Evolutionary conservation across 2,113 vertebrate species (phyloP).

Genomic region (Osmerus mordax): DNA sequence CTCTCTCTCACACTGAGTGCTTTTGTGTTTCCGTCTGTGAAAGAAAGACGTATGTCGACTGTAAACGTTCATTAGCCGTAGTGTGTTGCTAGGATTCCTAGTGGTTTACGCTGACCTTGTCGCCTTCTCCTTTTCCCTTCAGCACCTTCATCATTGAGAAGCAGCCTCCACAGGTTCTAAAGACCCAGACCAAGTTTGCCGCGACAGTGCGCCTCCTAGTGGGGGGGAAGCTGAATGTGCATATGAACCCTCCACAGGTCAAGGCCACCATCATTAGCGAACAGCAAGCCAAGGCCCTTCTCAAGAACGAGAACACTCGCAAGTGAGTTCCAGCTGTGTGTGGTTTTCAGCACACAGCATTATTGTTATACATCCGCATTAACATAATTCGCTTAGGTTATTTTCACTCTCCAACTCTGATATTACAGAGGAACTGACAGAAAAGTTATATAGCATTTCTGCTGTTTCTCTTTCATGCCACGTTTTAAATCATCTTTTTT

Average conservation of each 20-base stretch:
- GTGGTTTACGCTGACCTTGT: too few species aligned
- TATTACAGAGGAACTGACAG: too few species aligned
- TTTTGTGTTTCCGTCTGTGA: background rate
- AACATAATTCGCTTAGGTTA: too few species aligned
- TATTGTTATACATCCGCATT: too few species aligned
- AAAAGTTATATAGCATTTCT: too few species aligned
- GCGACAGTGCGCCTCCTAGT: constrained; percentile 93
- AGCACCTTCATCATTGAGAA: constrained; percentile 99
- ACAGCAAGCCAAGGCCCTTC: constrained; percentile 88
- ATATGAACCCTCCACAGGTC: constrained; percentile 98
- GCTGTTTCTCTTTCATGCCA: too few species aligned
- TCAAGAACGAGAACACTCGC: constrained; percentile 87
- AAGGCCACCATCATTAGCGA: constrained; percentile 98
- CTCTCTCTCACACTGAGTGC: background rate
- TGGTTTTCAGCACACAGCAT: background rate
- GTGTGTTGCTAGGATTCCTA: too few species aligned
- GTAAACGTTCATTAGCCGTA: too few species aligned
- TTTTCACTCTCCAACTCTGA: too few species aligned
- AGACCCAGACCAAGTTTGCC: constrained; percentile 97
- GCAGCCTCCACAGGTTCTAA: constrained; percentile 95
- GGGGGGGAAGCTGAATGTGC: constrained; percentile 92
- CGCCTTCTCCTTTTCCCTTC: constrained; percentile 33
- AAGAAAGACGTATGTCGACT: too few species aligned
- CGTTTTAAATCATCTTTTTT: too few species aligned
- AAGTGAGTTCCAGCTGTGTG: constrained; percentile 72